Percentiles rank a stretch among this genome's conserved stretches.
Conservation (phyloP, 2,113 vertebrate genomes). For the Proteles cristata region DNA sequence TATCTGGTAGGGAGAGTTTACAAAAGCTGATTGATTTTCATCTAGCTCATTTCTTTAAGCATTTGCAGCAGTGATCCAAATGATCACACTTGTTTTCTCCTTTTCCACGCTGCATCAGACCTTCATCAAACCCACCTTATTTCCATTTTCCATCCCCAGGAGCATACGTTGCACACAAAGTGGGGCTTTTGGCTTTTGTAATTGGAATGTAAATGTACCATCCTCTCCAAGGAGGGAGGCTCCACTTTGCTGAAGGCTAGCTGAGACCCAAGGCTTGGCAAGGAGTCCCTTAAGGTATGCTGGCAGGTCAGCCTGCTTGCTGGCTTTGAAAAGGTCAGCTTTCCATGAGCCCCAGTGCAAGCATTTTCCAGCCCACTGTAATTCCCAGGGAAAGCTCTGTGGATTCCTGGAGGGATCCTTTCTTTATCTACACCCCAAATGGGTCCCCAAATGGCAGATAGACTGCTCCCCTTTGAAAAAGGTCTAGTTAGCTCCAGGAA, state of each 20-base stretch:
- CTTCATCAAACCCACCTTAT: background rate
- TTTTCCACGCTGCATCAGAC: background rate
- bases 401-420: background rate
- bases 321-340: background rate
- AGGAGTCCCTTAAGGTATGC: background rate
- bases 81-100: background rate
- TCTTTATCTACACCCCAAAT: fast-evolving
- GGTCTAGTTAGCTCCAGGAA: background rate
- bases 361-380: background rate
- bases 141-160: background rate
- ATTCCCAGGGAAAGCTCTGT: background rate
- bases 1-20: background rate
- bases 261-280: background rate
- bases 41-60: background rate
- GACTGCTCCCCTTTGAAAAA: background rate
- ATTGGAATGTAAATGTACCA: background rate
- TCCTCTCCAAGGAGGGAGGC: background rate
- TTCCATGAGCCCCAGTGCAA: background rate
- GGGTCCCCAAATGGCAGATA: background rate
- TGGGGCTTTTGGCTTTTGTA: background rate
- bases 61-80: background rate
- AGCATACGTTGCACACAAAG: background rate
- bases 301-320: background rate
- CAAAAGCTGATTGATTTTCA: background rate
- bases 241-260: background rate